These are phyloP conservation scores for Sinocyclocheilus rhinocerous DNA, from an alignment of 2,113 vertebrate species.

Conservation along the genomic window DNA sequence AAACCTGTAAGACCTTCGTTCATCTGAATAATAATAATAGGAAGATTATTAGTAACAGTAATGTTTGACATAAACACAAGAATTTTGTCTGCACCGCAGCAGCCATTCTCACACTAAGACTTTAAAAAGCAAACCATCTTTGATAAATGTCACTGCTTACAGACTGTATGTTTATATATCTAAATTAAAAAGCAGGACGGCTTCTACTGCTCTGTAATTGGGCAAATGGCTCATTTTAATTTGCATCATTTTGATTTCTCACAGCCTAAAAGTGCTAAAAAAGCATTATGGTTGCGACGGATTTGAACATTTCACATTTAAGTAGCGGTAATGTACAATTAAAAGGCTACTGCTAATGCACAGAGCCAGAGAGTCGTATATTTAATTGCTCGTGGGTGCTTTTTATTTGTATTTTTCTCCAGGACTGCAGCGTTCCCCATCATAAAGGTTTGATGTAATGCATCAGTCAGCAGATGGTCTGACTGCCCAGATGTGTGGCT, in stretches of 20 bases:
- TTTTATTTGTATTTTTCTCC: neutral
- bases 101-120: constrained; percentile 60
- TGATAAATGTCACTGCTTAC: constrained; percentile 49
- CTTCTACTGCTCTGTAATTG: constrained; percentile 61
- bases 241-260: constrained; percentile 51
- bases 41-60: neutral
- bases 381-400: neutral
- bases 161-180: constrained; percentile 54
- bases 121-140: constrained; percentile 62
- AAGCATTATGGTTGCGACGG: neutral
- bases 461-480: constrained; percentile 55
- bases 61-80: neutral
- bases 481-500: constrained; percentile 60
- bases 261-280: constrained; percentile 44
- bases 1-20: too few relatives aligned
- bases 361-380: neutral
- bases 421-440: constrained; percentile 14
- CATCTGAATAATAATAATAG: neutral
- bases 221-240: constrained; percentile 55
- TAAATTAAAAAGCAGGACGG: constrained; percentile 61
- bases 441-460: constrained; percentile 38
- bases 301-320: constrained; percentile 51
- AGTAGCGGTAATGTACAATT: constrained; percentile 38
- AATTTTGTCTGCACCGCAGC: constrained; percentile 59
- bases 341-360: constrained; percentile 33